Conservation (phyloP, 2,797 vertebrate genomes). For the Esox masquinongy region DNA sequence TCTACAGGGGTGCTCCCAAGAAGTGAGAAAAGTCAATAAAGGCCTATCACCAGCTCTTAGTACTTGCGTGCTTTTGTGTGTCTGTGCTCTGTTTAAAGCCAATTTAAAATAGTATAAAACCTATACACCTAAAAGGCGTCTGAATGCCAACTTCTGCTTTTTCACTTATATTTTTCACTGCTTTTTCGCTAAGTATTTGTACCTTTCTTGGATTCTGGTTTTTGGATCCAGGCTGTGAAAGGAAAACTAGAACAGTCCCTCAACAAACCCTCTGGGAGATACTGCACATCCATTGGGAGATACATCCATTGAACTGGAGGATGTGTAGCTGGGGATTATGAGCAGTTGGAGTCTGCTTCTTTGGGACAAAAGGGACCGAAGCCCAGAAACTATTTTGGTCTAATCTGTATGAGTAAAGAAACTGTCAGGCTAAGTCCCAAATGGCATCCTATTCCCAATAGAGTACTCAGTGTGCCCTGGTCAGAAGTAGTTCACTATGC, state of each 20-base stretch:
- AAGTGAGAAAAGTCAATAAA: not conserved
- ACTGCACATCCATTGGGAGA: not conserved
- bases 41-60: not conserved
- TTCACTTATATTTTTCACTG: not conserved
- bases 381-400: slow-evolving; percentile 29
- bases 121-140: not conserved
- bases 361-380: not conserved
- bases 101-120: not conserved
- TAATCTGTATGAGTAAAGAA: slow-evolving; percentile 23
- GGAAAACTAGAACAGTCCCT: slow-evolving; percentile 23
- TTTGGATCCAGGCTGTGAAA: slow-evolving; percentile 4
- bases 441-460: not conserved
- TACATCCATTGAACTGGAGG: slow-evolving; percentile 14
- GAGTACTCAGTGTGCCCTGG: not conserved
- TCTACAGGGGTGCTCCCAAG: not conserved
- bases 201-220: not conserved
- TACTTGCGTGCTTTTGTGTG: not conserved
- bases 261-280: not conserved
- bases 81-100: not conserved
- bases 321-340: slow-evolving; percentile 22
- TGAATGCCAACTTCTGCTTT: not conserved
- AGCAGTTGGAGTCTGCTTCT: slow-evolving; percentile 15
- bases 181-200: not conserved
- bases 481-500: not conserved
- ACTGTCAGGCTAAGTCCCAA: not conserved